Conservation (phyloP, 2,113 vertebrate species). For the Naja naja region DNA sequence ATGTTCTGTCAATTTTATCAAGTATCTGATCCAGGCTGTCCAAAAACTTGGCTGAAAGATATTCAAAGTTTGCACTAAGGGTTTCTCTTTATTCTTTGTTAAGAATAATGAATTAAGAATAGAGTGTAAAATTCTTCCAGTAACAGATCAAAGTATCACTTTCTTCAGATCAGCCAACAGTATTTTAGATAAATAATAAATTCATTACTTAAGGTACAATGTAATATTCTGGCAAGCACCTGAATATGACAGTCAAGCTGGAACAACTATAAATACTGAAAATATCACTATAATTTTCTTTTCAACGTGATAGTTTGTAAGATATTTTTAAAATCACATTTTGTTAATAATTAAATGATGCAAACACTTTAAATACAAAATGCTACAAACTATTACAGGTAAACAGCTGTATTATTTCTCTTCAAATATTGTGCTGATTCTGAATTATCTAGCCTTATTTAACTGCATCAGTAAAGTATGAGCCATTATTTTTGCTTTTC, state of each 20-base stretch:
- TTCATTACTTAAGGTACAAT: neutral
- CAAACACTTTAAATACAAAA: neutral
- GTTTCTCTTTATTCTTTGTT: neutral
- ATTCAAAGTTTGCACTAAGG: neutral
- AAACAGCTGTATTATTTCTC: neutral
- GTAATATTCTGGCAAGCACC: neutral
- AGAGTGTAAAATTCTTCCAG: neutral
- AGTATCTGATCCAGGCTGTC: neutral
- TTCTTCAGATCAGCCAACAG: neutral
- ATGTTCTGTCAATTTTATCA: neutral
- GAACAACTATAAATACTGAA: neutral
- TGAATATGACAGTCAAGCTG: neutral
- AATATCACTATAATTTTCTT: neutral
- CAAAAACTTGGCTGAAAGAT: neutral
- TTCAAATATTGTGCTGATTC: neutral
- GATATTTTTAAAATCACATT: neutral
- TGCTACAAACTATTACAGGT: neutral
- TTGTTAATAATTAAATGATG: neutral
- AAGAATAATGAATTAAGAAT: neutral
- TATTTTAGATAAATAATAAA: neutral
- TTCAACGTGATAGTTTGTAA: neutral
- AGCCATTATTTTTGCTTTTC: neutral
- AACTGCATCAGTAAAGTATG: neutral
- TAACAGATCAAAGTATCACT: neutral
- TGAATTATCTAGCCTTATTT: neutral